phyloP scores from a whole-genome alignment of 1,140 invertebrate species.

The Sinella curviseta region DNA sequence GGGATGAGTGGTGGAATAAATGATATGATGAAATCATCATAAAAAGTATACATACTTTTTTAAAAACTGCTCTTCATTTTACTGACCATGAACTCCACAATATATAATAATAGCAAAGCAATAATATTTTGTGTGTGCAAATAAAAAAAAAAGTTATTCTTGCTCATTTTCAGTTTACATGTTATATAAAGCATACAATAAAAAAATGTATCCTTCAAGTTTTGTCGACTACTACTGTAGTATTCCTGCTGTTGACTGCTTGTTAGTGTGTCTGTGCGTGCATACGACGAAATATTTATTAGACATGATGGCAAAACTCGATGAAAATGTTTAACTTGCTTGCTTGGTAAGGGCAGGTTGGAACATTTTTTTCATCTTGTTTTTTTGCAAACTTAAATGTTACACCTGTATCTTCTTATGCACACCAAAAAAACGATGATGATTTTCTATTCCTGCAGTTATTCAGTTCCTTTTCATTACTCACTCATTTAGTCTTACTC shows the following conservation, averaged over 20 bases:
- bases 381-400: background rate
- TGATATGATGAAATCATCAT: background rate
- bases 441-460: background rate
- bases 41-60: too few relatives aligned
- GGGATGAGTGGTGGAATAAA: too few relatives aligned
- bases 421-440: too few relatives aligned
- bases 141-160: too few relatives aligned
- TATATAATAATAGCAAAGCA: background rate
- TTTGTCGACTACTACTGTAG: background rate
- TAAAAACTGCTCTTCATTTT: background rate
- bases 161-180: too few relatives aligned
- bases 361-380: background rate
- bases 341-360: background rate
- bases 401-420: background rate
- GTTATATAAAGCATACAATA: too few relatives aligned
- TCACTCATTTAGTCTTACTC: conserved; percentile 1
- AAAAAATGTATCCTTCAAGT: background rate
- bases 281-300: background rate
- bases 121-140: too few relatives aligned
- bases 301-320: background rate
- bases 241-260: background rate
- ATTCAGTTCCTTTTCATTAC: background rate
- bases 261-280: background rate
- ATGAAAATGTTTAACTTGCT: background rate
- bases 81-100: background rate